A percentile compares a stretch with the other conserved stretches of the same genome.
These are phyloP conservation scores for Philereme transversata DNA, from an alignment of 2,888 invertebrate species.

Conservation along the genomic window DNA sequence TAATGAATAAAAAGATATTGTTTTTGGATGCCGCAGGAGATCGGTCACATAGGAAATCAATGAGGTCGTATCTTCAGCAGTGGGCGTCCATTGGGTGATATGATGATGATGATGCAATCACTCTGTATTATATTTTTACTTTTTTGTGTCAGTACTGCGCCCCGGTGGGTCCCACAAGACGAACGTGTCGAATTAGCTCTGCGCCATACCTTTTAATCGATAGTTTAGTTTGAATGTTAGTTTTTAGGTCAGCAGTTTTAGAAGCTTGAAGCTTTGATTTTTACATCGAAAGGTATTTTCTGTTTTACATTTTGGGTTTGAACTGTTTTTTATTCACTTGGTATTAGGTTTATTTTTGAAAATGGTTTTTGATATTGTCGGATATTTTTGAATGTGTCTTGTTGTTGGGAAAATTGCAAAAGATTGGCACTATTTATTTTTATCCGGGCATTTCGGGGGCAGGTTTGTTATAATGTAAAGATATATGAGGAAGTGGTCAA, in stretches of 20 bases:
- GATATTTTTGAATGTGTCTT: neutral
- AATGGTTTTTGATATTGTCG: no score
- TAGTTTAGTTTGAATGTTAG: slow-evolving; percentile 11
- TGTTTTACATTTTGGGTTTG: neutral
- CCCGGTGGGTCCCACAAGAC: neutral
- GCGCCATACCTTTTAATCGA: slow-evolving; percentile 15
- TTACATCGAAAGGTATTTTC: slow-evolving; percentile 8
- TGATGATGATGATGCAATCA: neutral
- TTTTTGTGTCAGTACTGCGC: neutral
- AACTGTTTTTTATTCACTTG: no score
- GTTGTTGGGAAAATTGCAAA: neutral
- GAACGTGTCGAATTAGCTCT: slow-evolving; percentile 15
- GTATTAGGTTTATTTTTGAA: no score
- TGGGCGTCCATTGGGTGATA: no score
- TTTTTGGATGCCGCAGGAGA: no score
- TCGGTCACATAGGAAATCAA: no score
- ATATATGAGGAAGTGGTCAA: no score
- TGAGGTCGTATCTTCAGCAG: no score
- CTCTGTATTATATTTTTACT: neutral
- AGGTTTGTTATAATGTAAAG: no score
- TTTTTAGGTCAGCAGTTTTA: slow-evolving; percentile 9
- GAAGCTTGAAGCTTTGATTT: slow-evolving; percentile 9
- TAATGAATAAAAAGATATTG: no score
- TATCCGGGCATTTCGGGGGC: no score
- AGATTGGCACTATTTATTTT: no score